Conservation (phyloP, 2,888 invertebrate species). For the Tineola bisselliella region DNA sequence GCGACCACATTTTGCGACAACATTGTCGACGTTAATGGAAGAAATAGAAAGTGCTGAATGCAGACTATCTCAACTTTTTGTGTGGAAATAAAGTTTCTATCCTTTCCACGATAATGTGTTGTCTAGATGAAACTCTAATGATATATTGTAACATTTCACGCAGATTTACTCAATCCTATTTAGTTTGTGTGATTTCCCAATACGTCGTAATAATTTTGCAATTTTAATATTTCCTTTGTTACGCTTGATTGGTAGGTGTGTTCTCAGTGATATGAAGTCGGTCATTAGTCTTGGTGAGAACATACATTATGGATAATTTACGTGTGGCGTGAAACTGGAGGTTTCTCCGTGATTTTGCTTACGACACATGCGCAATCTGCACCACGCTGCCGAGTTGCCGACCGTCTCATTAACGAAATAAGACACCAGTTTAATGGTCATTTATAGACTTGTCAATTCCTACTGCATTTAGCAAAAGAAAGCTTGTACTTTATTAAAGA, state of each 20-base stretch:
- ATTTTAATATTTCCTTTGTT: not conserved
- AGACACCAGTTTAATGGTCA: conserved; percentile 1
- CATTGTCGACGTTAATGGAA: conserved; percentile 4
- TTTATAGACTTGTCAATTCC: conserved; percentile 7
- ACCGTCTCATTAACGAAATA: conserved; percentile 12
- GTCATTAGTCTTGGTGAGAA: conserved; percentile 12
- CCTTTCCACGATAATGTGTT: not conserved
- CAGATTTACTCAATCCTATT: not conserved
- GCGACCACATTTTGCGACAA: conserved; percentile 10
- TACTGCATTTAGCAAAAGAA: not conserved
- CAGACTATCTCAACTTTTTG: not conserved
- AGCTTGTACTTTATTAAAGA: not conserved
- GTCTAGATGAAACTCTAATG: not conserved
- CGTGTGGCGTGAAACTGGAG: conserved; percentile 10
- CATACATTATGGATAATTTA: conserved; percentile 13
- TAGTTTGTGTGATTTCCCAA: not conserved
- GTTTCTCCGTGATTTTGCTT: conserved; percentile 13
- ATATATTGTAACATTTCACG: not conserved
- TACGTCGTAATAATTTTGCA: not conserved
- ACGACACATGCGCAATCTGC: conserved; percentile 10
- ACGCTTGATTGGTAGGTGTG: not conserved
- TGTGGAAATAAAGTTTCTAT: not conserved
- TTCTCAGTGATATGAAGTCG: not conserved
- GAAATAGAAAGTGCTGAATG: conserved; percentile 9
- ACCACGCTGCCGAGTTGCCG: conserved; percentile 5